Conservation (phyloP, 2,113 vertebrate species). For the Smithornis capensis region DNA sequence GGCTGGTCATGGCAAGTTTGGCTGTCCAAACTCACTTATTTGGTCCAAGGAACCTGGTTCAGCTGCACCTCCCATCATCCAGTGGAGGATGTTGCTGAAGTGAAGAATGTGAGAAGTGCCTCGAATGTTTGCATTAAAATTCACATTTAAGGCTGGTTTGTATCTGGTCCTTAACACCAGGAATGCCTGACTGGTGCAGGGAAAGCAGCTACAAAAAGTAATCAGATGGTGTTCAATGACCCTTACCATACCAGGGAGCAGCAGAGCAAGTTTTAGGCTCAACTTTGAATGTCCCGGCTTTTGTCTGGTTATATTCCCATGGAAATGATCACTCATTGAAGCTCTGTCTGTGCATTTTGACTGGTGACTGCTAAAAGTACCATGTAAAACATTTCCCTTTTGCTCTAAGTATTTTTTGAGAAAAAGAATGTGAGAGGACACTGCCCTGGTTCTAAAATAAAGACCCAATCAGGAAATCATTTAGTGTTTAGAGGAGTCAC, state of each 20-base stretch:
- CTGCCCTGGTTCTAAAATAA: neutral
- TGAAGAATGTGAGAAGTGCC: neutral
- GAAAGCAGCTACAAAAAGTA: neutral
- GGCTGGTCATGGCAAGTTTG: rapidly evolving
- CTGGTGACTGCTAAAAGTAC: neutral
- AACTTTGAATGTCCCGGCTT: neutral
- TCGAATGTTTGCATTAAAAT: neutral
- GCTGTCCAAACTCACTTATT: neutral
- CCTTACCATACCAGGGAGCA: neutral
- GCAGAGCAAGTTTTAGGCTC: neutral
- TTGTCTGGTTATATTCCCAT: neutral
- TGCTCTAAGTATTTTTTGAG: neutral
- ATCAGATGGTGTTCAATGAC: neutral
- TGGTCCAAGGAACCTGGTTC: neutral
- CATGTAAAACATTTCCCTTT: neutral
- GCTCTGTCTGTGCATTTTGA: neutral
- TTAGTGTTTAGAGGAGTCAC: neutral
- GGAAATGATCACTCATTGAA: neutral
- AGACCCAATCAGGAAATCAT: neutral
- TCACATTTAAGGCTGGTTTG: neutral
- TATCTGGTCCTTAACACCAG: neutral
- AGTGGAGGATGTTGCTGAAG: neutral
- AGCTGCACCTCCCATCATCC: neutral
- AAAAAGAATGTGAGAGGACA: neutral
- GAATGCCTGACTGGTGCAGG: neutral